phyloP scores from a whole-genome alignment of 2,888 invertebrate species.

The Aelia acuminata region DNA sequence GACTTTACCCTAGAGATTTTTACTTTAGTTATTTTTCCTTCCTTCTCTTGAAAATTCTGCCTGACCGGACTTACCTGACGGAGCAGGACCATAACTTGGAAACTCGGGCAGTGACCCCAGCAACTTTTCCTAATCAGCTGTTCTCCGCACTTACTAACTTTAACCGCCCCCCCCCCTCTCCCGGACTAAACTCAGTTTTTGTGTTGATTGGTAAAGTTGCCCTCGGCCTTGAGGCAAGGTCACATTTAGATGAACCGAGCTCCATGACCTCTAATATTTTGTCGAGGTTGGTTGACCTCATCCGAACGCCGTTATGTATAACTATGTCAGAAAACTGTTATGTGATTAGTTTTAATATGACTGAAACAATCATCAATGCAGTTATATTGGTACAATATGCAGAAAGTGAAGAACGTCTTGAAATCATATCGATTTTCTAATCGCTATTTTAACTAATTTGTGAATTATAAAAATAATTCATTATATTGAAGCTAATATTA shows the following conservation, averaged over 20 bases:
- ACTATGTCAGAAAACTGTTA: too few species aligned
- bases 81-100: not conserved
- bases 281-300: not conserved
- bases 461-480: too few species aligned
- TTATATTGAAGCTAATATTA: too few species aligned
- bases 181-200: conserved; percentile 43
- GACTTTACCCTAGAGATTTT: too few species aligned
- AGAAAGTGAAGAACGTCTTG: too few species aligned
- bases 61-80: not conserved
- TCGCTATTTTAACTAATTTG: too few species aligned
- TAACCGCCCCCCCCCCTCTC: not conserved
- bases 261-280: conserved; percentile 31
- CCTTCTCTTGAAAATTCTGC: not conserved
- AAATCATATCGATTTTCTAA: too few species aligned
- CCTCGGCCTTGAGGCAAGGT: conserved; percentile 21
- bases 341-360: too few species aligned
- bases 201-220: conserved; percentile 50
- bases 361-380: too few species aligned
- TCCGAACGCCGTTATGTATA: not conserved
- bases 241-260: conserved; percentile 23
- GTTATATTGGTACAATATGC: too few species aligned
- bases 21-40: not conserved
- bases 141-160: conserved; percentile 51
- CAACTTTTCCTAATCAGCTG: conserved; percentile 48
- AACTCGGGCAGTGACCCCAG: conserved; percentile 26